phyloP scores from a whole-genome alignment of 2,888 invertebrate genomes.

The Callosobruchus maculatus region DNA sequence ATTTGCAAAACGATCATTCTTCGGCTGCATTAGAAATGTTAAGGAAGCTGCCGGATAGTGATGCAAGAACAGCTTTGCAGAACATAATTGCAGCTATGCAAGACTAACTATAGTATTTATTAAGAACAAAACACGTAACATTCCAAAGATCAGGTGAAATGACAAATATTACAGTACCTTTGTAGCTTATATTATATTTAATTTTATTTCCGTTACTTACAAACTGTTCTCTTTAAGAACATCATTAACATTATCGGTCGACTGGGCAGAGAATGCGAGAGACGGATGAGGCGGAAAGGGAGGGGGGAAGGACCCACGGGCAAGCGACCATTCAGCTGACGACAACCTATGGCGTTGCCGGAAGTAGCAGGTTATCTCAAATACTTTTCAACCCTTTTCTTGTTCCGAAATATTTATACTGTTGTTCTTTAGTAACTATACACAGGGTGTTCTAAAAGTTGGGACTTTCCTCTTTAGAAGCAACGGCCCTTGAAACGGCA shows the following conservation, averaged over 20 bases:
- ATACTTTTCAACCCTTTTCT: too few species aligned
- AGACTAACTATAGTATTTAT: slow-evolving; percentile 44
- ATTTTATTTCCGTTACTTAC: not conserved
- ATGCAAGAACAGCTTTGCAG: slow-evolving; percentile 78
- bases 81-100: slow-evolving; percentile 87
- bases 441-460: too few species aligned
- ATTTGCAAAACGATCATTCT: slow-evolving; percentile 60
- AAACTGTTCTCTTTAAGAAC: not conserved
- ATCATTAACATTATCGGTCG: not conserved
- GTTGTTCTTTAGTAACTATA: too few species aligned
- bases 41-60: slow-evolving; percentile 71
- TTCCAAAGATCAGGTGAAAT: not conserved
- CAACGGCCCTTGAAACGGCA: too few species aligned
- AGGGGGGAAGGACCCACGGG: too few species aligned
- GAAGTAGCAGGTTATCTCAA: too few species aligned
- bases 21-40: slow-evolving; percentile 45
- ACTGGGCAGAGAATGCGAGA: too few species aligned
- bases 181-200: not conserved
- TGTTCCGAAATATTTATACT: too few species aligned
- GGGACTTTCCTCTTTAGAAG: too few species aligned
- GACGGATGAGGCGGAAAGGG: too few species aligned
- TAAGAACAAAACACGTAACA: not conserved
- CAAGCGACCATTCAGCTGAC: too few species aligned
- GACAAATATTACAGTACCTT: not conserved
- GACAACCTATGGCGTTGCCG: too few species aligned